Evolutionary conservation across 2,113 vertebrate species (phyloP).

Genomic region (Mus musculus): GRCm39 chr5:57933501-57934000

Average conservation of each 20-base stretch:
- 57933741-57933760: conserved; percentile 51
- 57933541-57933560: conserved; percentile 88
- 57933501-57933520: conserved; percentile 86
- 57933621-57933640: conserved; percentile 82
- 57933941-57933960: neutral
- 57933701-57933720: conserved; percentile 10
- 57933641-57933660: conserved; percentile 76
- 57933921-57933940: neutral
- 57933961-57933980: neutral
- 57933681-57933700: conserved; percentile 79
- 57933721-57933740: conserved; percentile 43
- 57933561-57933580: conserved; percentile 87
- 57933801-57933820: too few species aligned
- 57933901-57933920: neutral
- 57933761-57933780: neutral
- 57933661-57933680: conserved; percentile 75
- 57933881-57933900: neutral
- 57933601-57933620: conserved; percentile 85
- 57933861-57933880: neutral
- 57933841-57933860: neutral
- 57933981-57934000: conserved; percentile 40
- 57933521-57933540: conserved; percentile 80
- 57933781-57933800: neutral
- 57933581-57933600: conserved; percentile 85
- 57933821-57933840: neutral